Conservation (phyloP, 2,797 vertebrate species). For the Gobio occitaniae region DNA sequence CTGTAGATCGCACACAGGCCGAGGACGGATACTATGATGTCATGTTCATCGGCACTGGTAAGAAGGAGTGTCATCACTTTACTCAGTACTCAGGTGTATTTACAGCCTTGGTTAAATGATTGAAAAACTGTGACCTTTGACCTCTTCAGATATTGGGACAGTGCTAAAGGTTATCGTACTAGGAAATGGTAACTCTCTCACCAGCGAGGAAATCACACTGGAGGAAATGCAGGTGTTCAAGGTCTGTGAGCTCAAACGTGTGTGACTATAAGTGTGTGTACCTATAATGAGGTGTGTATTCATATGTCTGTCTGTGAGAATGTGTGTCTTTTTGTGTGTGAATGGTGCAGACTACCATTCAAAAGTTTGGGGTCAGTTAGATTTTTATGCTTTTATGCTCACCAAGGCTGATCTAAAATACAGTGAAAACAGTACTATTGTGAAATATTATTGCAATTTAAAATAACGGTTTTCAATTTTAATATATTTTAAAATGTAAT, state of each 20-base stretch:
- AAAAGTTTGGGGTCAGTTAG: too few species aligned
- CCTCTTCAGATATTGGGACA: conserved; percentile 81
- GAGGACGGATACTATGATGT: conserved; percentile 82
- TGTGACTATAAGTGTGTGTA: not conserved
- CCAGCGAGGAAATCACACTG: conserved; percentile 85
- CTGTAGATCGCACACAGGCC: conserved; percentile 85
- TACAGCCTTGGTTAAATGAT: not conserved
- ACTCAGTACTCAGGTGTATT: not conserved
- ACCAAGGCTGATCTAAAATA: too few species aligned
- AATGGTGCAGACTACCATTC: too few species aligned
- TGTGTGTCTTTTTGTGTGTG: too few species aligned
- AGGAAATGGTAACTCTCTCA: conserved; percentile 74
- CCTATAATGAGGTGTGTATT: too few species aligned
- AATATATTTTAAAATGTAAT: not conserved
- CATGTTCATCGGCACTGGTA: conserved; percentile 89
- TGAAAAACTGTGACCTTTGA: conserved; percentile 43
- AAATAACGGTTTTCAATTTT: not conserved
- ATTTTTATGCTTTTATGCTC: too few species aligned
- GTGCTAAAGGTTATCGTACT: conserved; percentile 89
- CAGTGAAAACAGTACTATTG: too few species aligned
- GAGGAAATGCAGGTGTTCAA: conserved; percentile 96
- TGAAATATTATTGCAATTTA: too few species aligned
- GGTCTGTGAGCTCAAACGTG: conserved; percentile 70
- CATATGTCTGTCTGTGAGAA: too few species aligned
- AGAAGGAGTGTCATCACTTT: conserved; percentile 25